Conservation (phyloP, 2,797 vertebrate genomes). For the Mormyrops attenuatus region DNA sequence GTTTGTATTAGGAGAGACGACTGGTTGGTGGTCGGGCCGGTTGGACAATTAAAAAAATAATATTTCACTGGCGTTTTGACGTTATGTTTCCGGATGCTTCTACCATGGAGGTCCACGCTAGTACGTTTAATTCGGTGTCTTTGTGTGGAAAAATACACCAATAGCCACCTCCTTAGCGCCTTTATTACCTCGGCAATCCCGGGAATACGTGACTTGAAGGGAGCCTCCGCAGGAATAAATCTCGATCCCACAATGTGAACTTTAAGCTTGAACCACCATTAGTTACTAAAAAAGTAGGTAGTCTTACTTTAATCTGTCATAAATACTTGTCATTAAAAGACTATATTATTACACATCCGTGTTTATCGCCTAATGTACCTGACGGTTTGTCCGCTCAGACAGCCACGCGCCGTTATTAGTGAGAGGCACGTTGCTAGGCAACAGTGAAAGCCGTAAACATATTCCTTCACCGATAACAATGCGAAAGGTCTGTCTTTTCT, state of each 20-base stretch:
- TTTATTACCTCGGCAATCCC: background rate
- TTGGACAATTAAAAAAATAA: background rate
- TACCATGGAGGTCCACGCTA: background rate
- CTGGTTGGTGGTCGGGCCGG: background rate
- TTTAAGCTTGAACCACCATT: background rate
- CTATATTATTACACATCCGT: background rate
- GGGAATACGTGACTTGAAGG: background rate
- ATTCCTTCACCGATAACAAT: slow-evolving; percentile 36
- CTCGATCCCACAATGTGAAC: background rate
- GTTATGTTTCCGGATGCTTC: background rate
- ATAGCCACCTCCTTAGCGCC: background rate
- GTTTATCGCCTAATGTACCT: background rate
- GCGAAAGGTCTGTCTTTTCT: slow-evolving; percentile 55
- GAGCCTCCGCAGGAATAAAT: background rate
- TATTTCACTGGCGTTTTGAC: background rate
- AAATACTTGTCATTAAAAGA: background rate
- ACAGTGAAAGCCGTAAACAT: slow-evolving; percentile 55
- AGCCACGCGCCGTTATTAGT: background rate
- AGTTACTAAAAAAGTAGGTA: background rate
- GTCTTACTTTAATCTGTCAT: background rate
- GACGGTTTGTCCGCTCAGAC: background rate
- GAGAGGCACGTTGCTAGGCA: slow-evolving; percentile 46
- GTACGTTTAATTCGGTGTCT: background rate
- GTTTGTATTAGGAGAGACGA: background rate
- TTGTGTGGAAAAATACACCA: background rate